phyloP scores from a whole-genome alignment of 2,113 vertebrate genomes.

The Paralichthys olivaceus region DNA sequence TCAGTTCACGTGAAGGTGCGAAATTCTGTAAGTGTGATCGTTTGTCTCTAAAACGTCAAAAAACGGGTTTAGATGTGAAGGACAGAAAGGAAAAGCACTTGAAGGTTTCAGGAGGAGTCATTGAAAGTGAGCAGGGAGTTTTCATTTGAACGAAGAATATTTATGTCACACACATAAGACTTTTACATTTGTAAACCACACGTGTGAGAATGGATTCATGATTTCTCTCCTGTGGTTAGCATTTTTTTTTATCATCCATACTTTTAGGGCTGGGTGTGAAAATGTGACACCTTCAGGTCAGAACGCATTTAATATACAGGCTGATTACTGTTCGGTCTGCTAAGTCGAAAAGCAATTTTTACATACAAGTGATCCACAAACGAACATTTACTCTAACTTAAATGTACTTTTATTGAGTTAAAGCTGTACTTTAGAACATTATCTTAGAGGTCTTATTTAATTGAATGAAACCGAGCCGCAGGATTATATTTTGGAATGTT shows the following conservation, averaged over 20 bases:
- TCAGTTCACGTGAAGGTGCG: not conserved
- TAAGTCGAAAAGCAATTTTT: constrained; percentile 31
- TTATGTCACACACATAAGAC: constrained; percentile 35
- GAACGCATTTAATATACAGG: not conserved
- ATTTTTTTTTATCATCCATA: constrained; percentile 37
- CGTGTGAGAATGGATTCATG: constrained; percentile 32
- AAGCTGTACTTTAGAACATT: constrained; percentile 3
- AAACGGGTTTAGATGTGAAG: not conserved
- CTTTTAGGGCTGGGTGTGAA: not conserved
- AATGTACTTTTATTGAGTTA: constrained; percentile 25
- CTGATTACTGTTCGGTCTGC: not conserved
- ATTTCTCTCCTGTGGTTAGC: constrained; percentile 29
- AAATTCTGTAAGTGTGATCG: not conserved
- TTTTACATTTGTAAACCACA: constrained; percentile 50
- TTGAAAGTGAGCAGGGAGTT: constrained; percentile 22
- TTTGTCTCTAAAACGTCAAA: not conserved
- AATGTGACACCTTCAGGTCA: not conserved
- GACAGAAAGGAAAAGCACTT: constrained; percentile 19
- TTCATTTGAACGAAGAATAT: constrained; percentile 36
- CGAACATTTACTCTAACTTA: constrained; percentile 11
- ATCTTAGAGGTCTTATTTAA: not conserved
- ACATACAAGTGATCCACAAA: constrained; percentile 16
- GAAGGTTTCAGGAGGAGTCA: constrained; percentile 12
- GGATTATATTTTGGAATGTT: constrained; percentile 20
- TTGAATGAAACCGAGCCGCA: constrained; percentile 1